Base-by-base conservation (phyloP, 2,797 vertebrate species). In the Eulemur mongoz region DNA sequence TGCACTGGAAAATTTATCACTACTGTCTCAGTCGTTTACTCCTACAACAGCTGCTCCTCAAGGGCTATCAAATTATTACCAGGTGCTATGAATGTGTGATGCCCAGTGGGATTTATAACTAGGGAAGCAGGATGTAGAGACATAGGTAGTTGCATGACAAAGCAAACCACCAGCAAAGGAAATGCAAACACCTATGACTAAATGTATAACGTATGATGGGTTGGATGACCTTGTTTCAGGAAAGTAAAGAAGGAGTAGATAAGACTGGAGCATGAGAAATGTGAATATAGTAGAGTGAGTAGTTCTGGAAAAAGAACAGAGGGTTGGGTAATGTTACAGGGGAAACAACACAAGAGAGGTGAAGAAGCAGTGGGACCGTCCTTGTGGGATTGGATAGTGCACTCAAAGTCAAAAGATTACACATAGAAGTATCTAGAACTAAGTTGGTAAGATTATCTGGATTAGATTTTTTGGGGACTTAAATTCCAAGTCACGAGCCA, bases 401-500 rank as follows among this genome's bases (percentile, higher is more conserved):
- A 23, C 7, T 65, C 30, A 72, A 88, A 91, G 32, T 15, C 8
- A 22, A 92, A 93, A 10, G 2, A 82, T 43, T 75, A 13, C 45
- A 14, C 20, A 57, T 8, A 84, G 14, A 84, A 67, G 6, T 11
- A 80, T n/a, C 27, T 48, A 15, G 4, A 57, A 67, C 72, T 48
- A 86, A 65, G 23, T 32, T 84, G 23, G 25, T 91, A 82, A 75
- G 8, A 27, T 10, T 17, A 61, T n/a, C 25, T 95, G 40, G 7
- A 54, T 30, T 84, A 40, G 32, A n/a, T 59, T 50, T 7, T 52
- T 86, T 94, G 72, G 50, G 14, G 22, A 50, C 18, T 69, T 88
- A 40, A 88, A 94, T 52, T 84, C 3, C 38, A 75, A 50, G 12
- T 85, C 25, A 67, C 22, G 43, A 94, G 12, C 38, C 50, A 84